Evolutionary conservation across 2,113 vertebrate genomes (phyloP), one percentile per base, ranked within the genome.

Genomic region (Apus apus): DNA sequence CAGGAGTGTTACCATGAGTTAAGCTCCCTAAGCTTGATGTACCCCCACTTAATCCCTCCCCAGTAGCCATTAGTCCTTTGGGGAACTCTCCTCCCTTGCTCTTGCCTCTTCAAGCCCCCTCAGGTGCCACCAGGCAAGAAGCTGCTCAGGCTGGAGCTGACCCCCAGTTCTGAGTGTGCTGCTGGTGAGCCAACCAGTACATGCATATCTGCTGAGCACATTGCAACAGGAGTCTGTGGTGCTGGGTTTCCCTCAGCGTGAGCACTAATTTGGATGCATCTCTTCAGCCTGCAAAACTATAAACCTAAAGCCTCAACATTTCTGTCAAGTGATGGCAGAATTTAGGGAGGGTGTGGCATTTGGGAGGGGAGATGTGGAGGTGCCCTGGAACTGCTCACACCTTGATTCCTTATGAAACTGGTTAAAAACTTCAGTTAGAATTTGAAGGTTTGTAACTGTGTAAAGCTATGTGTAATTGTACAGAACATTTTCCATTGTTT

Each of bases 161-260:
- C 43, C 36, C 53, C 25, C 29, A 11, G n/a, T 34, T 60, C 12
- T 30, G 19, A 5, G 30, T 17, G 3, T 48, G 45, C 30, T 34
- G 2, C 61, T 32, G 68, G 25, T 80, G 23, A 19, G n/a, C 61
- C 9, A 11, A 8, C 26, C 32, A 9, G 36, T 46, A 40, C 27
- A 1, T 15, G 2, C 1, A 1, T 5, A 8, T 23, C 32, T 65
- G 45, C 58, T 40, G 45, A 38, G 23, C 36, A 2, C 11, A 0
- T 6, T 45, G 46, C 45, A 34, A 4, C 29, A 17, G 1, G 0
- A 20, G 46, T 21, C 81, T 29, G 8, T n/a, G 60, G 26, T 71
- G 21, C 80, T 58, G 56, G 40, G 27, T 66, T 70, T 57, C 50
- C 56, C 23, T 68, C 56, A 32, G 68, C 15, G 6, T 1, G 7